phyloP scores from a whole-genome alignment of 2,888 invertebrate genomes.

The Incurvaria masculella region DNA sequence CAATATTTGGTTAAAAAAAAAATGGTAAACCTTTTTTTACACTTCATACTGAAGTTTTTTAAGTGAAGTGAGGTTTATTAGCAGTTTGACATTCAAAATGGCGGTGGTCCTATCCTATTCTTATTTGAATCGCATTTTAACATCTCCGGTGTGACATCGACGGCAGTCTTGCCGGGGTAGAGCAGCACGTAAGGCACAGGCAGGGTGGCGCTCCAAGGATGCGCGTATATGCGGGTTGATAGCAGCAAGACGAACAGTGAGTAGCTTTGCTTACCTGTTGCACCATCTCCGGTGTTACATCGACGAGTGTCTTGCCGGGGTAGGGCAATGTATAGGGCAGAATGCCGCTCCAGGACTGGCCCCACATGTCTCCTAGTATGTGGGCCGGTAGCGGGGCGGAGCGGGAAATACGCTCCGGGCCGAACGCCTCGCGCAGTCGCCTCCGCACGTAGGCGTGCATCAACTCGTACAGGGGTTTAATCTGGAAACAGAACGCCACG shows the following conservation, averaged over 20 bases:
- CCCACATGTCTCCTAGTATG: constrained; percentile 89
- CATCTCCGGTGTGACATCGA: constrained; percentile 86
- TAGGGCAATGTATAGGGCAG: constrained; percentile 80
- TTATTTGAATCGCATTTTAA: too few species aligned
- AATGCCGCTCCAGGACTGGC: constrained; percentile 81
- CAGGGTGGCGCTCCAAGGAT: constrained; percentile 79
- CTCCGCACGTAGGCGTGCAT: constrained; percentile 87
- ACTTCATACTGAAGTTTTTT: too few species aligned
- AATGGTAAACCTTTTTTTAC: too few species aligned
- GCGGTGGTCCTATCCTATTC: too few species aligned
- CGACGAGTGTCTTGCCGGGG: constrained; percentile 77
- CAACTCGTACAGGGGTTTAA: constrained; percentile 82
- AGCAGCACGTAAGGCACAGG: constrained; percentile 79
- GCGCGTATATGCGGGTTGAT: constrained; percentile 77
- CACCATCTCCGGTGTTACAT: constrained; percentile 80
- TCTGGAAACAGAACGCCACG: constrained; percentile 26
- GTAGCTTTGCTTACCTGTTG: too few species aligned
- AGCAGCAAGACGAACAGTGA: too few species aligned
- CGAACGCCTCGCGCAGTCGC: constrained; percentile 78
- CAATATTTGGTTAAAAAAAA: too few species aligned
- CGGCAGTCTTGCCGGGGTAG: constrained; percentile 77
- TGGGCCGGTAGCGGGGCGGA: constrained; percentile 84
- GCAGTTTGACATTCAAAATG: too few species aligned
- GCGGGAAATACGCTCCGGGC: constrained; percentile 74
- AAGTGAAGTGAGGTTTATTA: too few species aligned